A percentile compares a stretch with the other conserved stretches of the same genome.
Evolutionary conservation across 2,888 invertebrate genomes (phyloP).

Genomic region (Volucella inflata): DNA sequence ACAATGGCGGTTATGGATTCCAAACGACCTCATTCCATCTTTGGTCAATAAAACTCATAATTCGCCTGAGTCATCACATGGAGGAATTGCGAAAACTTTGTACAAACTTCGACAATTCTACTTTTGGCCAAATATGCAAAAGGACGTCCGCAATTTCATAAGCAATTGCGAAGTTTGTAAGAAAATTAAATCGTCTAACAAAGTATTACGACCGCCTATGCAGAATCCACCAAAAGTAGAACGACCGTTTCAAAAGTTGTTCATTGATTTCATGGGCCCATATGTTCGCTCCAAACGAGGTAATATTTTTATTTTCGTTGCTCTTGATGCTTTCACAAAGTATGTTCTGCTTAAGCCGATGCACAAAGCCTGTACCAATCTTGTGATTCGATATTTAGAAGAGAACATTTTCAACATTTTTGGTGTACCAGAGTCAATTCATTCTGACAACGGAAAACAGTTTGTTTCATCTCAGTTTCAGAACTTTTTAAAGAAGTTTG

Average conservation of each 20-base stretch:
- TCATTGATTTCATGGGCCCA: constrained; percentile 15
- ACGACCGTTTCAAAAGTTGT: not conserved
- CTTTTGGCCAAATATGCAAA: constrained; percentile 6
- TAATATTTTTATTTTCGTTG: not conserved
- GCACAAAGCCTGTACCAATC: not conserved
- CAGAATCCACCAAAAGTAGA: not conserved
- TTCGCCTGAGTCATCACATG: no score
- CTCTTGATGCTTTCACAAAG: no score
- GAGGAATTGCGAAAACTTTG: constrained; percentile 11
- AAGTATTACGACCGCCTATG: constrained; percentile 20
- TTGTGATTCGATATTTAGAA: not conserved
- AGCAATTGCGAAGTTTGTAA: constrained; percentile 1
- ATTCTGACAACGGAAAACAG: no score
- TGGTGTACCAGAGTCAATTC: constrained; percentile 23
- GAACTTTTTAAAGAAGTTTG: no score
- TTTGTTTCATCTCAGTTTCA: no score
- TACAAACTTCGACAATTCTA: no score
- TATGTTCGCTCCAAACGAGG: not conserved
- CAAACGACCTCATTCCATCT: no score
- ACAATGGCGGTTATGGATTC: no score
- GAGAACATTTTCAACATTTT: constrained; percentile 1
- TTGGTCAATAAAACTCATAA: no score
- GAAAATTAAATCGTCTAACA: not conserved
- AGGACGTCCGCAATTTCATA: not conserved
- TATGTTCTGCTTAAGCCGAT: constrained; percentile 30